Evolutionary conservation across 1,140 invertebrate species (phyloP).

Genomic region (Odontomachus brunneus): DNA sequence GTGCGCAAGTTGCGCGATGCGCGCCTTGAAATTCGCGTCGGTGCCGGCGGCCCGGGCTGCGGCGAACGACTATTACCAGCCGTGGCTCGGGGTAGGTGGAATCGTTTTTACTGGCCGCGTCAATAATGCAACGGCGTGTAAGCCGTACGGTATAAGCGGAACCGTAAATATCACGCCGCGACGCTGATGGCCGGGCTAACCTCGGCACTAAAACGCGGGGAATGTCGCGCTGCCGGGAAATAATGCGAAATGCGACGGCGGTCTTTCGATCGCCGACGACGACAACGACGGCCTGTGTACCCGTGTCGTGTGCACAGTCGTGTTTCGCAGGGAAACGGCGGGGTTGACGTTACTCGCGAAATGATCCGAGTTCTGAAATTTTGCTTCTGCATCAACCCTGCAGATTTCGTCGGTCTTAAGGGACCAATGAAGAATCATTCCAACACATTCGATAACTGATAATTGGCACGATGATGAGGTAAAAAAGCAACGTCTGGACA

Average conservation of each 20-base stretch:
- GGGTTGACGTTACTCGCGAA: neutral
- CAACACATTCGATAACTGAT: too few relatives aligned
- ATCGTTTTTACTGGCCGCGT: conserved; percentile 65
- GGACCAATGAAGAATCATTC: too few relatives aligned
- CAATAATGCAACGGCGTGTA: conserved; percentile 66
- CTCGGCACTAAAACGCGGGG: conserved; percentile 41
- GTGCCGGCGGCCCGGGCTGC: conserved; percentile 5
- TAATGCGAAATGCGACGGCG: neutral
- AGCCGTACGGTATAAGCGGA: conserved; percentile 54
- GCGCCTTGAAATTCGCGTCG: conserved; percentile 54
- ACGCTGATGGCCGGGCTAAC: conserved; percentile 33
- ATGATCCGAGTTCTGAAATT: neutral
- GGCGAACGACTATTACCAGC: conserved; percentile 58
- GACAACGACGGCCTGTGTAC: too few relatives aligned
- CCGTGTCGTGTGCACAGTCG: neutral
- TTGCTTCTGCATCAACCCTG: too few relatives aligned
- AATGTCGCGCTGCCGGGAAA: neutral
- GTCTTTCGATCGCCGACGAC: neutral
- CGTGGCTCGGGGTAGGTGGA: conserved; percentile 25
- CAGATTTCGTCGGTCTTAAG: too few relatives aligned
- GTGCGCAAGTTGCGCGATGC: conserved; percentile 33
- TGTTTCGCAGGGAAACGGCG: neutral
- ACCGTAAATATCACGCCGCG: conserved; percentile 61
- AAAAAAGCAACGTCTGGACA: too few relatives aligned
- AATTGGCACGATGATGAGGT: too few relatives aligned